Percentiles rank a stretch among this genome's conserved stretches.
phyloP scores from a whole-genome alignment of 2,888 invertebrate species.

The Chrysolina americana region DNA sequence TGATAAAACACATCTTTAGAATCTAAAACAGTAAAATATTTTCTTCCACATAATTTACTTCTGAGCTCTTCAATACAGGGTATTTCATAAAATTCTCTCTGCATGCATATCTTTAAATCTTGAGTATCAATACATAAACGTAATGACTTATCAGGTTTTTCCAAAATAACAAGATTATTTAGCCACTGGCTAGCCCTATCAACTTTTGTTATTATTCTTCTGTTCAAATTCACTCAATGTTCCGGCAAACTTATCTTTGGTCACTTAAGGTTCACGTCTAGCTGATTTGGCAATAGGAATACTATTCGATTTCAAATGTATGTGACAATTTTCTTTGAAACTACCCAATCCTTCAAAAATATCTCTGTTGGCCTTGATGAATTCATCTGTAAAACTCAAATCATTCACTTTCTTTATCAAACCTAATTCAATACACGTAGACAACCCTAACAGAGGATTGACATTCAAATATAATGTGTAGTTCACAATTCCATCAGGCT shows the following conservation, averaged over 20 bases:
- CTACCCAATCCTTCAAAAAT: no score
- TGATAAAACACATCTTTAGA: no score
- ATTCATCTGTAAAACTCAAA: no score
- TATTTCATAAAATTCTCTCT: neutral
- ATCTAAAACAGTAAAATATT: neutral
- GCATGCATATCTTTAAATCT: neutral
- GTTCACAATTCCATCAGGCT: no score
- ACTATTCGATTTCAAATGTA: neutral
- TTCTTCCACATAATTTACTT: neutral
- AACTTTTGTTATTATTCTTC: conserved; percentile 1
- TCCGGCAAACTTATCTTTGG: neutral
- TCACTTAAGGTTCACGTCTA: neutral
- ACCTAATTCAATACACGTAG: no score
- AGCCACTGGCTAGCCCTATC: neutral
- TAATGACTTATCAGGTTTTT: conserved; percentile 5
- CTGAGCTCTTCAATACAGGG: neutral
- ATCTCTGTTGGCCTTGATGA: no score
- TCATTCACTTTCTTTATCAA: no score
- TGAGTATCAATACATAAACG: neutral
- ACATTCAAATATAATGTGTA: no score
- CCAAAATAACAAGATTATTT: neutral
- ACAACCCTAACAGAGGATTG: no score
- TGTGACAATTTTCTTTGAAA: no score
- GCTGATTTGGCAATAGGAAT: neutral
- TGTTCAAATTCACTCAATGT: neutral